A percentile compares a stretch with the other conserved stretches of the same genome.
Conservation (phyloP, 2,113 vertebrate genomes). For the Serilophus lunatus region DNA sequence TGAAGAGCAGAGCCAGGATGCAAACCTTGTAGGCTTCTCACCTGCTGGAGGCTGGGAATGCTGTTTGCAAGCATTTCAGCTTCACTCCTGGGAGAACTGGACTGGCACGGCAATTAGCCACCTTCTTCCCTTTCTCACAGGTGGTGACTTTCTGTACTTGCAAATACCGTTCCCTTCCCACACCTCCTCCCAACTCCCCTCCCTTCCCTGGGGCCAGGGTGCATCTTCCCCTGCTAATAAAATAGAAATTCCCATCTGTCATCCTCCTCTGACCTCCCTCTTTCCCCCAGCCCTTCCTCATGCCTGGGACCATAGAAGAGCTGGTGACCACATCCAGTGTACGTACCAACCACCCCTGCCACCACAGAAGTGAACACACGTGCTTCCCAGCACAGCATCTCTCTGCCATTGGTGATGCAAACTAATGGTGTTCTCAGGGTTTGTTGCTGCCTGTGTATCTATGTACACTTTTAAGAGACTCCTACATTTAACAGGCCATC, state of each 20-base stretch:
- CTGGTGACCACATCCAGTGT: background rate
- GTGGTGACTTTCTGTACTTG: background rate
- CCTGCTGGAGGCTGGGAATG: background rate
- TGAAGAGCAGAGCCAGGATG: background rate
- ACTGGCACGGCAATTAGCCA: constrained; percentile 30
- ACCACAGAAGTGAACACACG: rapidly evolving
- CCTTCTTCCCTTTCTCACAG: background rate
- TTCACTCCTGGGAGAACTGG: constrained; percentile 12
- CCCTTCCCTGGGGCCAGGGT: constrained; percentile 19
- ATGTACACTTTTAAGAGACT: background rate
- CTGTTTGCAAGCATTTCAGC: background rate
- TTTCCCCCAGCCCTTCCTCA: background rate
- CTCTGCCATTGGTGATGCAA: rapidly evolving
- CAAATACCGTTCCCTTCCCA: constrained; percentile 56
- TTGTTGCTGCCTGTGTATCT: background rate
- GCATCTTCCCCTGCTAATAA: background rate
- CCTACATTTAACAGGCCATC: background rate
- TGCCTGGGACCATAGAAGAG: background rate
- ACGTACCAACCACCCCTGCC: background rate
- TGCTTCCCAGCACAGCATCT: background rate
- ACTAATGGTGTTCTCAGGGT: background rate
- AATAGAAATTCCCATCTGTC: background rate
- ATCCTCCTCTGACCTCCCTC: background rate
- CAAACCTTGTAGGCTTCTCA: background rate
- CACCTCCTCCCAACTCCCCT: background rate